These are phyloP conservation scores for Taenaris catops DNA, from an alignment of 2,888 invertebrate genomes.

Conservation along the genomic window DNA sequence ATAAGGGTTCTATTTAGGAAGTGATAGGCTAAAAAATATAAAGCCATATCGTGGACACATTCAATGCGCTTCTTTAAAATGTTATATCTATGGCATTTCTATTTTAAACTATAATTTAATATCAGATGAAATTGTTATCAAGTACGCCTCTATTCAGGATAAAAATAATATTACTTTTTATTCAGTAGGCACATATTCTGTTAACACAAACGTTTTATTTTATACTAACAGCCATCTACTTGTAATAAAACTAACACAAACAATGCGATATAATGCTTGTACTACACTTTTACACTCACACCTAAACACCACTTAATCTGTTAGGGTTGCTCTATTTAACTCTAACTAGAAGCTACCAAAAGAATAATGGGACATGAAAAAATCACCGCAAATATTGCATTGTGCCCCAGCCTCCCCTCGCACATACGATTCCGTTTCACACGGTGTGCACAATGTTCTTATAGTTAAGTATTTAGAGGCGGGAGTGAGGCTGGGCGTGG, in stretches of 20 bases:
- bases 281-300: conserved; percentile 40
- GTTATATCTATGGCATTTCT: too few relatives aligned
- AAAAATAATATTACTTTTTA: too few relatives aligned
- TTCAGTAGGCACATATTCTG: too few relatives aligned
- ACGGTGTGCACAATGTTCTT: conserved; percentile 32
- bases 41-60: too few relatives aligned
- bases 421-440: conserved; percentile 55
- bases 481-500: conserved; percentile 56
- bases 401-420: conserved; percentile 57
- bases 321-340: conserved; percentile 60
- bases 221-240: too few relatives aligned
- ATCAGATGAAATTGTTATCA: too few relatives aligned
- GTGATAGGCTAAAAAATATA: too few relatives aligned
- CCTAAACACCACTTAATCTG: conserved; percentile 57
- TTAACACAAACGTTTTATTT: too few relatives aligned
- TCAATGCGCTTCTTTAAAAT: too few relatives aligned
- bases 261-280: conserved; percentile 2
- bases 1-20: too few relatives aligned
- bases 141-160: too few relatives aligned
- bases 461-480: conserved; percentile 45
- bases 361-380: conserved; percentile 58
- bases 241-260: conserved; percentile 3
- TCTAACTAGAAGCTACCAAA: conserved; percentile 43
- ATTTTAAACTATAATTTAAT: too few relatives aligned
- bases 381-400: conserved; percentile 60